phyloP scores from a whole-genome alignment of 2,113 vertebrate genomes.

The Pseudois nayaur region DNA sequence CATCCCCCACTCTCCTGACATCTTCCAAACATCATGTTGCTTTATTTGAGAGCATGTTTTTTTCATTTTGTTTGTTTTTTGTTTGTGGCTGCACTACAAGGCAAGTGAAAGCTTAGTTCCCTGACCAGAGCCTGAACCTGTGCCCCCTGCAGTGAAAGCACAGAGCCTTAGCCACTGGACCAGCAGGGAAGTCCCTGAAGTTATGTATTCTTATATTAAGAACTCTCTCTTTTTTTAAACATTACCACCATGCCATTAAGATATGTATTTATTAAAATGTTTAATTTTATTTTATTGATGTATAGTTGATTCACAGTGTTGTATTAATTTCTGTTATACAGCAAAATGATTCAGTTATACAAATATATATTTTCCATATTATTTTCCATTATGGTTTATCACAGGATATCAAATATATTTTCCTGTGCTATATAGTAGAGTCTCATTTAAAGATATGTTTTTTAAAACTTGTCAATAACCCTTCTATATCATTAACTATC shows the following conservation, averaged over 20 bases:
- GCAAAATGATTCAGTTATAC: not conserved
- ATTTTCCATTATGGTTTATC: not conserved
- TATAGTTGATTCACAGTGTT: not conserved
- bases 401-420: not conserved
- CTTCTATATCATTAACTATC: not conserved
- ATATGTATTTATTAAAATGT: not conserved
- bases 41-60: not conserved
- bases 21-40: not conserved
- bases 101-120: not conserved
- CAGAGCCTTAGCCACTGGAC: not conserved
- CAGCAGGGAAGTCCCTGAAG: not conserved
- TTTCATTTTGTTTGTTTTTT: not conserved
- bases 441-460: not conserved
- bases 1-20: not conserved
- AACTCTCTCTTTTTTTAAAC: not conserved
- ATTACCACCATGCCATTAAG: not conserved
- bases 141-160: not conserved
- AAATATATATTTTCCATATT: not conserved
- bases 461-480: not conserved
- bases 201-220: not conserved
- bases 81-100: not conserved
- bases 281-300: not conserved
- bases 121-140: not conserved
- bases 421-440: not conserved
- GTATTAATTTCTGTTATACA: not conserved